These are phyloP conservation scores for Catocala sponsa DNA, from an alignment of 2,888 invertebrate genomes.

Conservation along the genomic window DNA sequence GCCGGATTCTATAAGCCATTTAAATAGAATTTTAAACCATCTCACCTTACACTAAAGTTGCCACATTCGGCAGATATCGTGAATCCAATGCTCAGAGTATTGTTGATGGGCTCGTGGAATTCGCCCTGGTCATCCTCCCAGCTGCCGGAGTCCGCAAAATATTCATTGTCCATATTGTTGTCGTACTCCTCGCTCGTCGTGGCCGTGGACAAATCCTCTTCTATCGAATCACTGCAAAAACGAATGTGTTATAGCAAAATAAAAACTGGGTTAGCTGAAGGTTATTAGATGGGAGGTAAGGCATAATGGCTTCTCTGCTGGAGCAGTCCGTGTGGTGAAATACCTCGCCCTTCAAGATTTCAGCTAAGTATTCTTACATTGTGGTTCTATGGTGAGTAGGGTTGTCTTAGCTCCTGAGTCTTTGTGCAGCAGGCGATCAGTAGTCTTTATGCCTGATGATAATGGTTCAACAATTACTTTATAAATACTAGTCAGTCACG, in stretches of 20 bases:
- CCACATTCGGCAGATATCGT: constrained; percentile 70
- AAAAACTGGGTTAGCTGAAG: too few species aligned
- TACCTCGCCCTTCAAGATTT: too few species aligned
- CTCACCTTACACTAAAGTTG: constrained; percentile 74
- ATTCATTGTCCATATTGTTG: constrained; percentile 59
- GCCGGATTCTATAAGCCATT: too few species aligned
- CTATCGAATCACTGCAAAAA: constrained; percentile 49
- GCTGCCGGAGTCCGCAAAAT: constrained; percentile 70
- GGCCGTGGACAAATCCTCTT: constrained; percentile 66
- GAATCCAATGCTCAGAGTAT: constrained; percentile 53
- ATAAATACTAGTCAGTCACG: too few species aligned
- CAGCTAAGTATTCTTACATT: too few species aligned
- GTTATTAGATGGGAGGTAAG: background rate
- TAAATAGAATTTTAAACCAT: background rate
- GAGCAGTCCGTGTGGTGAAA: too few species aligned
- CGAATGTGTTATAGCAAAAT: background rate
- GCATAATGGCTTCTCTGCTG: background rate
- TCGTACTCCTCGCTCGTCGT: constrained; percentile 73
- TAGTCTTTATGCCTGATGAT: too few species aligned
- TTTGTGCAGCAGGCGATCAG: too few species aligned
- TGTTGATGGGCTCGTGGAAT: constrained; percentile 75
- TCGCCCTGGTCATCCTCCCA: constrained; percentile 69
- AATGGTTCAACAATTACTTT: too few species aligned
- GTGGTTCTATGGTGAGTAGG: too few species aligned
- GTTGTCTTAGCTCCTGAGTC: too few species aligned